phyloP scores from a whole-genome alignment of 2,113 vertebrate species.

The Phaethornis superciliosus region DNA sequence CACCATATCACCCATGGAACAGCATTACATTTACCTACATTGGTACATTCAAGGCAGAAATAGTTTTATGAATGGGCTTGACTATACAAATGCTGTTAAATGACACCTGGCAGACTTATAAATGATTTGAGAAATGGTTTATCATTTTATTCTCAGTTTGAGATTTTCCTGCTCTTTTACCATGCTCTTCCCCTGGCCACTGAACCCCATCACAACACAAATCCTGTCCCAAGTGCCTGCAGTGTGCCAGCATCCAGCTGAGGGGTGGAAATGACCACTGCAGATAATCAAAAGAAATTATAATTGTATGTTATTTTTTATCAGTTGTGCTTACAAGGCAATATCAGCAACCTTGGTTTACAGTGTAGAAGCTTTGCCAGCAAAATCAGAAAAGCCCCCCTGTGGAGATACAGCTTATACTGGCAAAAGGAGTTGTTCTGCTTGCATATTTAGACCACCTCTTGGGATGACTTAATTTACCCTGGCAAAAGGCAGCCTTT shows the following conservation, averaged over 20 bases:
- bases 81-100: background rate
- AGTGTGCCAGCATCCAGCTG: background rate
- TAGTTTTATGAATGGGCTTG: background rate
- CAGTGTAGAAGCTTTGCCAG: slow-evolving; percentile 39
- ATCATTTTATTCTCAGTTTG: background rate
- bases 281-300: background rate
- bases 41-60: background rate
- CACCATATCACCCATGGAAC: background rate
- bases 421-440: slow-evolving; percentile 41
- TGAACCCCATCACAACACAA: rapidly evolving
- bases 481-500: slow-evolving; percentile 45
- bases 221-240: background rate
- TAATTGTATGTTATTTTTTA: background rate
- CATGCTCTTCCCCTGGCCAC: background rate
- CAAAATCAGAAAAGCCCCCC: slow-evolving; percentile 32
- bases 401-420: slow-evolving; percentile 37
- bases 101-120: background rate
- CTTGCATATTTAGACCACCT: slow-evolving; percentile 45
- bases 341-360: slow-evolving; percentile 6
- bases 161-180: background rate
- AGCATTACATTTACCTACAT: background rate
- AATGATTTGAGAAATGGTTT: background rate
- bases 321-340: slow-evolving; percentile 61
- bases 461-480: slow-evolving; percentile 51
- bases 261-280: background rate